phyloP scores from a whole-genome alignment of 2,888 invertebrate species.

The Orgyia antiqua region DNA sequence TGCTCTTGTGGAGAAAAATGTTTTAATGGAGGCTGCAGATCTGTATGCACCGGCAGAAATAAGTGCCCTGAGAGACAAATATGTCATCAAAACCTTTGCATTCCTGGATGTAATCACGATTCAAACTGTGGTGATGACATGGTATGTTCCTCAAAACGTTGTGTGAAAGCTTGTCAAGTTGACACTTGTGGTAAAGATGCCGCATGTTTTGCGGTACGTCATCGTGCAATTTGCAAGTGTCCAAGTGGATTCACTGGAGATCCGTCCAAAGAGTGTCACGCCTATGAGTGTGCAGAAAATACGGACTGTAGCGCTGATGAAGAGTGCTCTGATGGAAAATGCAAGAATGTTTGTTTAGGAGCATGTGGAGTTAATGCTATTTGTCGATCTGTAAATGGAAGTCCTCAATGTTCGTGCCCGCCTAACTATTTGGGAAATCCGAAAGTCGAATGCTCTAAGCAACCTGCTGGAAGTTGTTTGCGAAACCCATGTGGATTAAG shows the following conservation, averaged over 20 bases:
- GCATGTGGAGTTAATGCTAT: slow-evolving; percentile 92
- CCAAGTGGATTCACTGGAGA: slow-evolving; percentile 92
- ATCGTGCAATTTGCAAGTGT: slow-evolving; percentile 91
- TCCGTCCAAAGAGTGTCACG: slow-evolving; percentile 84
- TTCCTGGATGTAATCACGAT: slow-evolving; percentile 88
- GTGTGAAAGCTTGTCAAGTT: slow-evolving; percentile 83
- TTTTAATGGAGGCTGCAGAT: slow-evolving; percentile 83
- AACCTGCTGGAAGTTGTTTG: slow-evolving; percentile 84
- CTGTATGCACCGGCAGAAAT: slow-evolving; percentile 82
- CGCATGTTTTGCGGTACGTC: slow-evolving; percentile 86
- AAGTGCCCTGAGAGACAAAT: slow-evolving; percentile 88
- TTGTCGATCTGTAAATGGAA: slow-evolving; percentile 86
- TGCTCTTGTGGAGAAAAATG: slow-evolving; percentile 92
- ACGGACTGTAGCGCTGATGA: slow-evolving; percentile 88
- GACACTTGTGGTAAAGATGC: slow-evolving; percentile 90
- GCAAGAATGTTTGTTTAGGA: slow-evolving; percentile 89
- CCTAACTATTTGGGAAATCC: slow-evolving; percentile 89
- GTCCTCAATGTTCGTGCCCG: slow-evolving; percentile 91
- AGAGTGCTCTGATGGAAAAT: slow-evolving; percentile 82
- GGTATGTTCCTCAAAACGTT: slow-evolving; percentile 82
- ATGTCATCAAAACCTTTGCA: slow-evolving; percentile 84
- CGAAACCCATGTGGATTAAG: slow-evolving; percentile 91
- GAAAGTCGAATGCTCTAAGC: slow-evolving; percentile 83
- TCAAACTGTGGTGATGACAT: slow-evolving; percentile 88
- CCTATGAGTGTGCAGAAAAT: slow-evolving; percentile 86